phyloP scores from a whole-genome alignment of 1,140 invertebrate species.

The Telenomus remus region DNA sequence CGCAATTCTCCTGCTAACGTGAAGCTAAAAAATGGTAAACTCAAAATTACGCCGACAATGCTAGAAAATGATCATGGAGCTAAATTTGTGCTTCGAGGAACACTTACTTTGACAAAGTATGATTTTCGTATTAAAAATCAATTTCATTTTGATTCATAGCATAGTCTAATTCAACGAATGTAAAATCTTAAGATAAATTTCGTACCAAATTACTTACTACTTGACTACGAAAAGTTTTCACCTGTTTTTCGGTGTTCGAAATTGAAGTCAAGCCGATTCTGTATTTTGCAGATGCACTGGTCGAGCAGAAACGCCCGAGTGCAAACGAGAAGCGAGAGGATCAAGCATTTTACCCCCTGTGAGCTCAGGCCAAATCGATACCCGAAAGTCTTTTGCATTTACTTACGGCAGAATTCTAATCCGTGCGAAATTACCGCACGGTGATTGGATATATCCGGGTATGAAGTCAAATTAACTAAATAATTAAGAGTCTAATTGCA shows the following conservation, averaged over 20 bases:
- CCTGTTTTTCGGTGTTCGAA: conserved; percentile 10
- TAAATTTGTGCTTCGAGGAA: conserved; percentile 74
- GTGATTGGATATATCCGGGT: conserved; percentile 83
- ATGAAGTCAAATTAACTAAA: conserved; percentile 42
- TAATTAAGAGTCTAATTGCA: too few species aligned
- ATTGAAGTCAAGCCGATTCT: conserved; percentile 29
- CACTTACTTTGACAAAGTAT: conserved; percentile 74
- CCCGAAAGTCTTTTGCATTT: conserved; percentile 77
- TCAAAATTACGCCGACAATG: conserved; percentile 80
- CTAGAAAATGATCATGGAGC: conserved; percentile 77
- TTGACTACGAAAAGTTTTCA: background rate
- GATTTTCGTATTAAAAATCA: background rate
- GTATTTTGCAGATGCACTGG: conserved; percentile 78
- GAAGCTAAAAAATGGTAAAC: conserved; percentile 76
- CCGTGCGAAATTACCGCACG: conserved; percentile 79
- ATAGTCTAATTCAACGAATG: too few species aligned
- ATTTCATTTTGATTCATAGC: background rate
- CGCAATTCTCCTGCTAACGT: conserved; percentile 78
- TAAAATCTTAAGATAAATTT: background rate
- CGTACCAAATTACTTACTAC: background rate
- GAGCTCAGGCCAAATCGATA: conserved; percentile 81
- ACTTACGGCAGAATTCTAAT: conserved; percentile 79
- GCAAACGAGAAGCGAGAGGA: conserved; percentile 72
- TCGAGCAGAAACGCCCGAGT: conserved; percentile 67
- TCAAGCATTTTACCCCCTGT: conserved; percentile 81